Evolutionary conservation across 1,140 invertebrate genomes (phyloP).

Genomic region (Neoseiulus cucumeris): DNA sequence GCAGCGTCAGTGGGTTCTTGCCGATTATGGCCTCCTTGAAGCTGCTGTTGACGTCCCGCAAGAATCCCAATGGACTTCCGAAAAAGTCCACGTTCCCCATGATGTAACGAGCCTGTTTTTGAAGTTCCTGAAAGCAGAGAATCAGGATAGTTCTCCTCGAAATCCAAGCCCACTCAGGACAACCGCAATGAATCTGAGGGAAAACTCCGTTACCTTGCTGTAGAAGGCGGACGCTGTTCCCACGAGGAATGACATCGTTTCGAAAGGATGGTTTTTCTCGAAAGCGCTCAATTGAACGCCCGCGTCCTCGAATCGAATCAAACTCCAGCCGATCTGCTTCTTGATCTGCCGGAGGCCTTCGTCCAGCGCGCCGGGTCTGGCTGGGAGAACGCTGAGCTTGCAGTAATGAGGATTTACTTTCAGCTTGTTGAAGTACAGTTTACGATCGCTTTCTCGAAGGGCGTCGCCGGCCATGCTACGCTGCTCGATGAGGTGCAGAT

Average conservation of each 20-base stretch:
- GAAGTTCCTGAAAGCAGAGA: constrained; percentile 45
- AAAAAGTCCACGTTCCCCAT: constrained; percentile 89
- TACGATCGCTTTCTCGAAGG: not conserved
- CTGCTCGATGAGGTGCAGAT: constrained; percentile 19
- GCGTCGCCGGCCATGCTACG: constrained; percentile 19
- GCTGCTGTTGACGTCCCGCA: constrained; percentile 86
- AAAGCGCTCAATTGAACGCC: constrained; percentile 48
- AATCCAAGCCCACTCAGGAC: too few species aligned
- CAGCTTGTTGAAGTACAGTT: constrained; percentile 1
- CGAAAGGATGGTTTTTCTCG: constrained; percentile 25
- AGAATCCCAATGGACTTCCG: constrained; percentile 84
- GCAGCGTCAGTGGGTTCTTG: constrained; percentile 60
- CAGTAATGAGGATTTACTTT: constrained; percentile 15
- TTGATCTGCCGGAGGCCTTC: constrained; percentile 54
- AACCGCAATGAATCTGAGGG: too few species aligned
- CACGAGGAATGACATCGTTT: constrained; percentile 24
- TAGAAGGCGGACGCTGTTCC: constrained; percentile 22
- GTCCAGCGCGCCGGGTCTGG: constrained; percentile 45
- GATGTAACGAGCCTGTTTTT: constrained; percentile 84
- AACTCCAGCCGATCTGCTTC: constrained; percentile 56
- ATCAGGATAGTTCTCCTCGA: not conserved
- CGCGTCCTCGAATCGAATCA: constrained; percentile 92
- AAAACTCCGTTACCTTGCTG: constrained; percentile 23
- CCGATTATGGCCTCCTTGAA: constrained; percentile 75
- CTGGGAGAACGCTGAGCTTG: constrained; percentile 61